phyloP scores from a whole-genome alignment of 2,113 vertebrate species.

The Atrichornis clamosus region DNA sequence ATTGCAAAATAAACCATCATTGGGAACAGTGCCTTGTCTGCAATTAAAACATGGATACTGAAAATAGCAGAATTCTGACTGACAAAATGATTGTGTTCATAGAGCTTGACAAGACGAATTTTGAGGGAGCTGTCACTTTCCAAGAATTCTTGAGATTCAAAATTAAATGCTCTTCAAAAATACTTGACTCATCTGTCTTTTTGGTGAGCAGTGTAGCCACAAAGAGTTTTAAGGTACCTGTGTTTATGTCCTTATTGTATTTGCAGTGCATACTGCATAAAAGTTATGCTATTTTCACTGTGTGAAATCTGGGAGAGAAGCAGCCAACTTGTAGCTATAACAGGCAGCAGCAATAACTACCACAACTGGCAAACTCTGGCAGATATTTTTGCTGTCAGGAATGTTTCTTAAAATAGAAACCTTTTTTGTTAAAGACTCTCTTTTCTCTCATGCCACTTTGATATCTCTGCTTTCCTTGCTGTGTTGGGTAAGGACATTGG shows the following conservation, averaged over 20 bases:
- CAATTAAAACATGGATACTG: slow-evolving; percentile 28
- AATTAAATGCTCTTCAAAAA: background rate
- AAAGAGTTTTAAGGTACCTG: background rate
- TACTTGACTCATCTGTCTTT: background rate
- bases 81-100: background rate
- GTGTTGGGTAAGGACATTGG: background rate
- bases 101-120: background rate
- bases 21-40: background rate
- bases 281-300: slow-evolving; percentile 19
- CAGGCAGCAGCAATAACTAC: background rate
- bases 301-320: background rate
- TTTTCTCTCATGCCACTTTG: background rate
- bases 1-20: slow-evolving; percentile 30
- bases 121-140: background rate
- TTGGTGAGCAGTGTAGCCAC: background rate
- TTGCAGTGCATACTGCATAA: background rate
- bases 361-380: background rate
- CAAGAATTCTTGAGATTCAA: background rate
- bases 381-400: background rate
- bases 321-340: background rate
- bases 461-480: background rate
- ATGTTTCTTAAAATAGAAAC: slow-evolving; percentile 12
- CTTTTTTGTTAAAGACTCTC: background rate
- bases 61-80: background rate
- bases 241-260: background rate